Evolutionary conservation across 2,888 invertebrate genomes (phyloP).

Genomic region (Hololepta plana): DNA sequence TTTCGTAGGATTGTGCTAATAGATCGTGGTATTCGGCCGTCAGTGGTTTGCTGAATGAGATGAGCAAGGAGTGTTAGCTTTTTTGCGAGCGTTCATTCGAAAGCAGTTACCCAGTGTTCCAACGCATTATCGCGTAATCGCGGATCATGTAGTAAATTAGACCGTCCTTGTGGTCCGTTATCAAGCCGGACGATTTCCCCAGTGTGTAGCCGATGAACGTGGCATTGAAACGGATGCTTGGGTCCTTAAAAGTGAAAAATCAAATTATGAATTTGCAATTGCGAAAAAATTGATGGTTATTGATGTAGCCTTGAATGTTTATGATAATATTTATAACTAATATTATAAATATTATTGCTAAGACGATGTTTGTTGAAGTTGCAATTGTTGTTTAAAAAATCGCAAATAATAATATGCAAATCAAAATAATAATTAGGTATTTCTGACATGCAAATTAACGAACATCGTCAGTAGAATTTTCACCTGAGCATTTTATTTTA

Average conservation of each 20-base stretch:
- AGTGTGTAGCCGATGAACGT: slow-evolving; percentile 25
- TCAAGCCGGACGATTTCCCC: slow-evolving; percentile 25
- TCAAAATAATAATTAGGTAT: too few relatives aligned
- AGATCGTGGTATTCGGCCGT: slow-evolving; percentile 21
- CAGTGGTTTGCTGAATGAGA: slow-evolving; percentile 15
- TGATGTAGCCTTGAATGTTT: too few relatives aligned
- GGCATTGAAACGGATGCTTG: slow-evolving; percentile 10
- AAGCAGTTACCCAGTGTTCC: slow-evolving; percentile 23
- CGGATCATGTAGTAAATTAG: slow-evolving; percentile 27
- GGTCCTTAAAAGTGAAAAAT: slow-evolving; percentile 9
- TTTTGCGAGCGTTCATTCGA: not conserved
- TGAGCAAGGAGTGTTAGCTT: not conserved
- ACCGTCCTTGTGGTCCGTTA: slow-evolving; percentile 24
- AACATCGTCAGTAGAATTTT: too few relatives aligned
- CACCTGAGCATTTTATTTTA: too few relatives aligned
- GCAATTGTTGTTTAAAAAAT: too few relatives aligned
- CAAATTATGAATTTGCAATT: slow-evolving; percentile 5
- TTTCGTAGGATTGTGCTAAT: slow-evolving; percentile 19
- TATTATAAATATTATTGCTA: too few relatives aligned
- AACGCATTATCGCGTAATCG: slow-evolving; percentile 28
- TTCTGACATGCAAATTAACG: too few relatives aligned
- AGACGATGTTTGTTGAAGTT: too few relatives aligned
- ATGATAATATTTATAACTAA: too few relatives aligned
- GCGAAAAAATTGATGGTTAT: too few relatives aligned
- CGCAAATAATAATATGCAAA: too few relatives aligned